Conservation (phyloP, 2,888 invertebrate species). For the Hirtodrosophila histrioides region DNA sequence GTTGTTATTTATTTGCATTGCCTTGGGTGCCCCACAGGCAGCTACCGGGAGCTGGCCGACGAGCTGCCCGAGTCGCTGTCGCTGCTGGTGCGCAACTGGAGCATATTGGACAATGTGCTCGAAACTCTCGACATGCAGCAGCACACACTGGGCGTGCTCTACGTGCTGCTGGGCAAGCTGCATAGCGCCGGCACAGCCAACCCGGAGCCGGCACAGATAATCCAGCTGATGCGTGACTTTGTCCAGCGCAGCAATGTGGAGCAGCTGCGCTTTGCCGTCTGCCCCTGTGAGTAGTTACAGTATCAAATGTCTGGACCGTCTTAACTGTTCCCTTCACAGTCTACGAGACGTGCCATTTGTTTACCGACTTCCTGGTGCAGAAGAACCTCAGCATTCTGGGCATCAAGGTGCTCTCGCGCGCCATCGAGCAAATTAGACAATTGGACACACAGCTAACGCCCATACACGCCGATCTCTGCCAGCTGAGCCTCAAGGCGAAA, state of each 20-base stretch:
- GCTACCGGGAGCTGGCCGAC: slow-evolving; percentile 90
- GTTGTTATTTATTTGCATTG: no score
- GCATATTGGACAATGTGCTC: slow-evolving; percentile 94
- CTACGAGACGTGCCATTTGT: slow-evolving; percentile 94
- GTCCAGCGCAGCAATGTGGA: slow-evolving; percentile 94
- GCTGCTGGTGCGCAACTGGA: slow-evolving; percentile 91
- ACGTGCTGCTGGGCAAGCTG: slow-evolving; percentile 93
- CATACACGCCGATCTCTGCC: slow-evolving; percentile 96
- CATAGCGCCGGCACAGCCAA: slow-evolving; percentile 85
- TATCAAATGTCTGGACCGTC: no score
- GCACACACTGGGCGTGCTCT: slow-evolving; percentile 94
- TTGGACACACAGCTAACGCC: slow-evolving; percentile 96
- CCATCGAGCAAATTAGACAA: slow-evolving; percentile 94
- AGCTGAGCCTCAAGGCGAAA: slow-evolving; percentile 95
- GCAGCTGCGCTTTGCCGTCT: slow-evolving; percentile 94
- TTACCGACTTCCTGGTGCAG: slow-evolving; percentile 91
- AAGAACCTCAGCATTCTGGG: slow-evolving; percentile 91
- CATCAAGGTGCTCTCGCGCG: slow-evolving; percentile 91
- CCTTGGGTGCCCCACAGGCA: slow-evolving; percentile 85
- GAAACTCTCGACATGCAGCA: slow-evolving; percentile 96
- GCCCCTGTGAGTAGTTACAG: slow-evolving; percentile 83
- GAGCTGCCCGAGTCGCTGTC: slow-evolving; percentile 91
- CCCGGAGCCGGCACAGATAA: slow-evolving; percentile 83
- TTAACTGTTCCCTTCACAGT: slow-evolving; percentile 86
- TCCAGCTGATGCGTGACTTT: slow-evolving; percentile 93